These are phyloP conservation scores for Aethina tumida DNA, from an alignment of 1,140 invertebrate species.

Conservation along the genomic window DNA sequence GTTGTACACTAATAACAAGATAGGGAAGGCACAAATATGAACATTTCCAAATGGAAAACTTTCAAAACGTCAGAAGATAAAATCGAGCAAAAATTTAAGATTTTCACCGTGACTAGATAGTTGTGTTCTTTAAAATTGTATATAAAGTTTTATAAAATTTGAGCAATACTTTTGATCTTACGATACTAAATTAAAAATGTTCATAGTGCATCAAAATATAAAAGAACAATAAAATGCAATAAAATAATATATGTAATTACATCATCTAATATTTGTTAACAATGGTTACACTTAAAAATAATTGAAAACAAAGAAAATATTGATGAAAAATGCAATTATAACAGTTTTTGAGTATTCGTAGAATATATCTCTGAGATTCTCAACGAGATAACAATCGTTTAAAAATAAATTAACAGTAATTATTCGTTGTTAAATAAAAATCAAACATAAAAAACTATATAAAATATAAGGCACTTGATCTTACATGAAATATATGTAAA, in stretches of 20 bases:
- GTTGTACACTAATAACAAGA: too few relatives aligned
- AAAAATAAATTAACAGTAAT: conserved; percentile 12
- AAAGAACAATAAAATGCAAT: conserved; percentile 13
- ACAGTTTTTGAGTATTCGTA: conserved; percentile 9
- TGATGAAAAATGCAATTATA: conserved; percentile 2
- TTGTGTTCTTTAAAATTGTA: conserved; percentile 6
- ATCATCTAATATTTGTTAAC: neutral
- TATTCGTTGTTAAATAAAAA: conserved; percentile 14
- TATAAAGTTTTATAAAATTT: conserved; percentile 3
- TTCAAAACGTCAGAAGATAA: conserved; percentile 4
- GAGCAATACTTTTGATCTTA: conserved; percentile 2
- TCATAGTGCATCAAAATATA: conserved; percentile 13
- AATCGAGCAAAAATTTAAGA: too few relatives aligned
- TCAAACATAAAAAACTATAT: conserved; percentile 13
- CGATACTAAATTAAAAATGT: conserved; percentile 12
- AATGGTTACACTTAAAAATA: neutral
- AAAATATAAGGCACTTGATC: conserved; percentile 17
- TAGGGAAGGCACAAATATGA: conserved; percentile 18
- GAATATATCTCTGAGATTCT: conserved; percentile 14
- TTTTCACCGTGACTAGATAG: conserved; percentile 1
- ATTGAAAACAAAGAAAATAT: conserved; percentile 1
- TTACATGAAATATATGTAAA: too few relatives aligned
- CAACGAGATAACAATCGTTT: conserved; percentile 17
- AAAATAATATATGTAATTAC: conserved; percentile 13
- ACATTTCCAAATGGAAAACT: conserved; percentile 15